Percentiles rank a stretch among this genome's conserved stretches.
Conservation (phyloP, 1,140 invertebrate species). For the Caenorhabditis elegans region DNA sequence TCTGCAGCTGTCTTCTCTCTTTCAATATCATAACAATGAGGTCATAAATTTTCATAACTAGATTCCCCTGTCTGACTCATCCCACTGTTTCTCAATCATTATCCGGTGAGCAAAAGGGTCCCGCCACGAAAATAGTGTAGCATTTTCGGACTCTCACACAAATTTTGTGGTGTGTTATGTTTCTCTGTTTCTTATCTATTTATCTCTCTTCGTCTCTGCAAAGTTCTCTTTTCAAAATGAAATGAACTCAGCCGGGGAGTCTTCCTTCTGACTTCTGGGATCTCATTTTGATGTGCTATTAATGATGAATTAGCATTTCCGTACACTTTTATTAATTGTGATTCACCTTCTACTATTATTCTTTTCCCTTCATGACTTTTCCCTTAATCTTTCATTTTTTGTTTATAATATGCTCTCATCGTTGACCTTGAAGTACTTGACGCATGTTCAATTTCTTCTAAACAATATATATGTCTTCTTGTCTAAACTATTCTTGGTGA, state of each 20-base stretch:
- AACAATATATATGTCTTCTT: not conserved
- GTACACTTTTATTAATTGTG: not conserved
- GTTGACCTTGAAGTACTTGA: not conserved
- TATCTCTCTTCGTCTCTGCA: not conserved
- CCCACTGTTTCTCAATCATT: not conserved
- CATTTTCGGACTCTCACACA: too few relatives aligned
- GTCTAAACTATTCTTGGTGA: conserved; percentile 9
- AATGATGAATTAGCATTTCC: conserved; percentile 10
- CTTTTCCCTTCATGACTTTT: not conserved
- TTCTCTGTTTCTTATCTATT: conserved; percentile 28
- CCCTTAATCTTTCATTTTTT: not conserved
- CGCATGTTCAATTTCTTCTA: conserved; percentile 5
- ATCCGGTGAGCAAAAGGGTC: not conserved
- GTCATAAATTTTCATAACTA: not conserved
- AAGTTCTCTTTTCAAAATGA: conserved; percentile 20
- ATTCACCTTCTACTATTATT: not conserved
- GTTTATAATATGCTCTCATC: conserved; percentile 8
- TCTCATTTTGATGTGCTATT: not conserved
- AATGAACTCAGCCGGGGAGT: not conserved
- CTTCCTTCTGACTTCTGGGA: not conserved
- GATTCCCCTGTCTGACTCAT: not conserved
- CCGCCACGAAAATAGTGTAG: not conserved
- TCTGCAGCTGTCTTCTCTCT: not conserved
- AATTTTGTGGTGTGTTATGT: conserved; percentile 24
- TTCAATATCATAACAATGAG: not conserved